phyloP scores from a whole-genome alignment of 2,888 invertebrate species.

The Aleiodes testaceus region DNA sequence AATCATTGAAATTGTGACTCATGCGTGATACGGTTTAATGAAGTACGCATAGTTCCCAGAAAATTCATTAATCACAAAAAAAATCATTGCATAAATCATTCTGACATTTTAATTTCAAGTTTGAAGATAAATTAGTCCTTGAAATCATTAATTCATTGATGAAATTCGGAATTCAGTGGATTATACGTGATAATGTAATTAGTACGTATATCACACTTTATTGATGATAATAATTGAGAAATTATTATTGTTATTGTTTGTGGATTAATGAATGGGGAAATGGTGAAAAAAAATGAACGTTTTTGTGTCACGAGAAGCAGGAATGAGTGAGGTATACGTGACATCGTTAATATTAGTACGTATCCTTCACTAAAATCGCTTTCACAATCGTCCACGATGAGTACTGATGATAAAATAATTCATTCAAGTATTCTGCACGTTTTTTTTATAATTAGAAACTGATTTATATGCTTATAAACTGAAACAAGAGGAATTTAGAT shows the following conservation, averaged over 20 bases:
- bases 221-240: not conserved
- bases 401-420: too few relatives aligned
- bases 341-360: slow-evolving; percentile 17
- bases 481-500: too few relatives aligned
- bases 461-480: too few relatives aligned
- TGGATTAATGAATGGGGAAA: too few relatives aligned
- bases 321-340: not conserved
- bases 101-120: slow-evolving; percentile 13
- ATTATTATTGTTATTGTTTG: too few relatives aligned
- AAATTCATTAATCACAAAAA: slow-evolving; percentile 21
- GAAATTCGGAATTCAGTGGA: slow-evolving; percentile 6
- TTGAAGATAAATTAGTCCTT: slow-evolving; percentile 11
- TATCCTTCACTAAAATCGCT: slow-evolving; percentile 9
- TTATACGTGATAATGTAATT: slow-evolving; percentile 39
- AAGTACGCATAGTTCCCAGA: slow-evolving; percentile 47
- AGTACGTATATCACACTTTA: slow-evolving; percentile 46
- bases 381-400: too few relatives aligned
- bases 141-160: slow-evolving; percentile 14
- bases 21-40: slow-evolving; percentile 47
- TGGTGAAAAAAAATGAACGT: not conserved
- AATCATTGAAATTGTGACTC: slow-evolving; percentile 33
- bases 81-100: not conserved
- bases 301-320: too few relatives aligned
- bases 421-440: too few relatives aligned
- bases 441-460: too few relatives aligned